phyloP scores from a whole-genome alignment of 2,797 vertebrate species.

The Sebastes itinus region DNA sequence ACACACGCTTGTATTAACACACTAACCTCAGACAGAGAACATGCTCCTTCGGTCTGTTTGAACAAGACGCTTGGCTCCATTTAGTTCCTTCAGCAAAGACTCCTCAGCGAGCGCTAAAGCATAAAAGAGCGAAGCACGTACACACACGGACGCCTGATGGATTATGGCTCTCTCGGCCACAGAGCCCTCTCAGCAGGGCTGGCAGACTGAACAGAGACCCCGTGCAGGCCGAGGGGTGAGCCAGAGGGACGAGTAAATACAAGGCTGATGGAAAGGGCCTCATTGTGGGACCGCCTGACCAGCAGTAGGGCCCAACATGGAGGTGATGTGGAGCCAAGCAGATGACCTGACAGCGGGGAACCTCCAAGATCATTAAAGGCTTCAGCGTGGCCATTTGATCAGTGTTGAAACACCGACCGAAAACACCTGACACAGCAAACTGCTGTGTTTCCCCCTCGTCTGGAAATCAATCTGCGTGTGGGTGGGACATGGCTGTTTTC shows the following conservation, averaged over 20 bases:
- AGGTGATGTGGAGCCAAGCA: constrained; percentile 71
- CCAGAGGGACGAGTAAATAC: constrained; percentile 79
- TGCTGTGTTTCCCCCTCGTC: constrained; percentile 63
- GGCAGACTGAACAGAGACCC: constrained; percentile 80
- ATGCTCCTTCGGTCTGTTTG: constrained; percentile 51
- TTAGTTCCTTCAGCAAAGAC: constrained; percentile 59
- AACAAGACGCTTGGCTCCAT: constrained; percentile 65
- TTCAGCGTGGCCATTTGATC: constrained; percentile 77
- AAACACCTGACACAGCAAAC: constrained; percentile 77
- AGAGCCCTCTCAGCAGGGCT: constrained; percentile 74
- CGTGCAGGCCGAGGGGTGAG: constrained; percentile 72
- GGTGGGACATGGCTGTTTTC: constrained; percentile 69
- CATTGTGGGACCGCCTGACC: constrained; percentile 65
- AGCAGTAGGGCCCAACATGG: constrained; percentile 61
- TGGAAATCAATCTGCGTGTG: constrained; percentile 73
- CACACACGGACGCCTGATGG: constrained; percentile 68
- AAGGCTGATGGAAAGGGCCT: constrained; percentile 71
- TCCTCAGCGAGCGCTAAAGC: constrained; percentile 59
- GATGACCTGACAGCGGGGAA: constrained; percentile 69
- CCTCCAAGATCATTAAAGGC: constrained; percentile 72
- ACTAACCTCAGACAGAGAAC: constrained; percentile 32
- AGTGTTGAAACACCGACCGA: constrained; percentile 69
- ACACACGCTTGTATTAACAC: constrained; percentile 40
- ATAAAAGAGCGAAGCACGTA: constrained; percentile 57
- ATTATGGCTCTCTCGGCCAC: constrained; percentile 63